These are phyloP conservation scores for Synergus itoensis DNA, from an alignment of 2,888 invertebrate species.

Conservation along the genomic window DNA sequence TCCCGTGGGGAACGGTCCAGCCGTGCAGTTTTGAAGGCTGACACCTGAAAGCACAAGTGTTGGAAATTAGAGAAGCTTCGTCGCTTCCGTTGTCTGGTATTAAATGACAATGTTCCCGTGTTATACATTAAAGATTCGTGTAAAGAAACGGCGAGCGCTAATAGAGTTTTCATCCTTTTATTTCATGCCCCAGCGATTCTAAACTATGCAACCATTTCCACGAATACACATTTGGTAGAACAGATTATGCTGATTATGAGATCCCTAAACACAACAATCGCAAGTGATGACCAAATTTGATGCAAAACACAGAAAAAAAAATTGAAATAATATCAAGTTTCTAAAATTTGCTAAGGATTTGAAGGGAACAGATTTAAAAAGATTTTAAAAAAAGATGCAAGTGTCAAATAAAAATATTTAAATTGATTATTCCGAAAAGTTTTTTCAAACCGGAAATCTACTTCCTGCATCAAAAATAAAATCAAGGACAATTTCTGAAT, in stretches of 20 bases:
- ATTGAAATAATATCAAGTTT: too few relatives aligned
- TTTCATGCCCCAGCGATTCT: background rate
- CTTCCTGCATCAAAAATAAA: too few relatives aligned
- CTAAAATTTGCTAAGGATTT: too few relatives aligned
- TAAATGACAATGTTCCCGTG: conserved; percentile 19
- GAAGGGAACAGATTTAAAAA: too few relatives aligned
- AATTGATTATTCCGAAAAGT: too few relatives aligned
- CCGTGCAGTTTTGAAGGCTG: conserved; percentile 70
- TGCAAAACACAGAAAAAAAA: background rate
- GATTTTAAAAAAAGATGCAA: too few relatives aligned
- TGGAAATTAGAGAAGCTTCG: conserved; percentile 40
- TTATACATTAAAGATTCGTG: conserved; percentile 15
- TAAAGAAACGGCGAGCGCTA: background rate
- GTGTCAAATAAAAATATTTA: too few relatives aligned
- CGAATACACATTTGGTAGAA: background rate
- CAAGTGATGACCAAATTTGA: too few relatives aligned
- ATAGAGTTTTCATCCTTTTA: conserved; percentile 1
- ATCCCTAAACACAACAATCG: background rate
- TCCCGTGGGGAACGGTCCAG: conserved; percentile 67
- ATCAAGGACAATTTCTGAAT: too few relatives aligned
- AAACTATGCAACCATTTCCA: background rate
- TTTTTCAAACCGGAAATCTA: too few relatives aligned
- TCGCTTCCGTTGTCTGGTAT: conserved; percentile 34
- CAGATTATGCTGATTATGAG: background rate
- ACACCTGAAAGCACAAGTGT: conserved; percentile 63